Evolutionary conservation across 2,797 vertebrate species (phyloP).

Genomic region (Eidolon dupreanum): DNA sequence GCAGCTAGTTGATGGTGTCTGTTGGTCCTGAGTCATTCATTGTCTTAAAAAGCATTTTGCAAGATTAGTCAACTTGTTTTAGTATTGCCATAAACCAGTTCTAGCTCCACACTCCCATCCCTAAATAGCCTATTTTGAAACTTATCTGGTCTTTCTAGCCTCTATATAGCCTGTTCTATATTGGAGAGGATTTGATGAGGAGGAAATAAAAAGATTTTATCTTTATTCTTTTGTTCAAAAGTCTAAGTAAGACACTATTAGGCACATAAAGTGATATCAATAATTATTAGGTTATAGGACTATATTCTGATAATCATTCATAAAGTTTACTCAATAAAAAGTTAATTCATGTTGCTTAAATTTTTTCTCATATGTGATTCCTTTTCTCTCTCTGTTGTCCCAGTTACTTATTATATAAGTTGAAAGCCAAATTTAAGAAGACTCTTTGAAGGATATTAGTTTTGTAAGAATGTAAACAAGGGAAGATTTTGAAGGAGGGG

Average conservation of each 20-base stretch:
- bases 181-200: not conserved
- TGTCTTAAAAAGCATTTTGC: not conserved
- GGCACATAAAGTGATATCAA: not conserved
- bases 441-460: not conserved
- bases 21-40: not conserved
- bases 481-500: not conserved
- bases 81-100: not conserved
- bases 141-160: not conserved
- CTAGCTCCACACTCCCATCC: not conserved
- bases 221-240: not conserved
- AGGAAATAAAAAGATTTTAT: not conserved
- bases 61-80: not conserved
- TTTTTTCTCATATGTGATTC: not conserved
- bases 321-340: not conserved
- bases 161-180: not conserved
- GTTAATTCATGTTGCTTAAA: not conserved
- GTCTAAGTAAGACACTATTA: not conserved
- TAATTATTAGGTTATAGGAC: not conserved
- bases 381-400: not conserved
- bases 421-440: not conserved
- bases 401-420: not conserved
- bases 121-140: not conserved
- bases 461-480: not conserved
- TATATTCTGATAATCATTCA: slow-evolving; percentile 24
- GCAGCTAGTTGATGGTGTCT: not conserved